Percentiles rank a stretch among this genome's conserved stretches.
phyloP scores from a whole-genome alignment of 2,797 vertebrate species.

The Psittacula echo region DNA sequence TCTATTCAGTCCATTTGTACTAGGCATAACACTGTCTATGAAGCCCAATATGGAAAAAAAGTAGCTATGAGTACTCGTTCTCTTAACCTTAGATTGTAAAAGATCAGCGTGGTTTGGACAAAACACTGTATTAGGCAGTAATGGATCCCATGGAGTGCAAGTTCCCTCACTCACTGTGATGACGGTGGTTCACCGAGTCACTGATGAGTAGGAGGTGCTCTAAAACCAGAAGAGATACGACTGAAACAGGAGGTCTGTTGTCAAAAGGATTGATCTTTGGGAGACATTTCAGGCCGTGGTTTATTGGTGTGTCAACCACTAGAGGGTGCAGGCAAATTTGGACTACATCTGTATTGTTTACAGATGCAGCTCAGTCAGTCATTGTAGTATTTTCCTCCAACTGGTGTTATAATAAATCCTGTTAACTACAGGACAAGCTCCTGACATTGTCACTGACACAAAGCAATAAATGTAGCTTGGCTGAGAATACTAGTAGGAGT shows the following conservation, averaged over 20 bases:
- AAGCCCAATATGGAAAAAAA: background rate
- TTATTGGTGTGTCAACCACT: background rate
- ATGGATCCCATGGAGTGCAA: background rate
- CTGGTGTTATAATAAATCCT: background rate
- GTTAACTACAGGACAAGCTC: background rate
- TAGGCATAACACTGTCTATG: background rate
- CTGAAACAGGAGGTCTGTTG: background rate
- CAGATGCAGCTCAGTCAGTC: background rate
- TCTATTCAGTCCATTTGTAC: background rate
- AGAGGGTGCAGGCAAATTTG: background rate
- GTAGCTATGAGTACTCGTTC: background rate
- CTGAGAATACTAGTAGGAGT: background rate
- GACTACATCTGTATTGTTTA: background rate
- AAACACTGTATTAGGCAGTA: background rate
- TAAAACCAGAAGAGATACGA: background rate
- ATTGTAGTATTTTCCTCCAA: background rate
- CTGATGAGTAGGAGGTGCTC: background rate
- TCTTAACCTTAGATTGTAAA: background rate
- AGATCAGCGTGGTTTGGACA: background rate
- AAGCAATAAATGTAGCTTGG: background rate
- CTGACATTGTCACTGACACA: background rate
- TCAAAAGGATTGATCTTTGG: background rate
- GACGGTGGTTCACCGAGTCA: constrained; percentile 19
- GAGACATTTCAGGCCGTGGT: background rate
- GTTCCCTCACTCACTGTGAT: background rate